phyloP scores from a whole-genome alignment of 2,113 vertebrate genomes.

The Empidonax alnorum region DNA sequence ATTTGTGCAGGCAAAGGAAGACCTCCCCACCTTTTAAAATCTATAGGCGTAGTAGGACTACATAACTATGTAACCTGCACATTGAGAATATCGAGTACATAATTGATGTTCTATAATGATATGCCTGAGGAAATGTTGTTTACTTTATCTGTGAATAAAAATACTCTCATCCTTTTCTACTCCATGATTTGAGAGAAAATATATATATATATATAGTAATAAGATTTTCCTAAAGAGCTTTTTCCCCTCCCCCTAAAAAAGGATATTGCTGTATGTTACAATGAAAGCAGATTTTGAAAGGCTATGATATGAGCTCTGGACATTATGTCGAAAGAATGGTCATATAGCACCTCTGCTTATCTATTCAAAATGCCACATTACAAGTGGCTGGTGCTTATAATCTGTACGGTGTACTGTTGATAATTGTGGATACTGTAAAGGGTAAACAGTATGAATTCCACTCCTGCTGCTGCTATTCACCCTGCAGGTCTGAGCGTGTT shows the following conservation, averaged over 20 bases:
- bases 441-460: conserved; percentile 83
- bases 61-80: neutral
- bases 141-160: conserved; percentile 48
- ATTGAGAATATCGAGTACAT: neutral
- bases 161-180: conserved; percentile 14
- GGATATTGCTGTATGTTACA: conserved; percentile 10
- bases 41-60: conserved; percentile 15
- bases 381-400: conserved; percentile 81
- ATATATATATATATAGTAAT: neutral
- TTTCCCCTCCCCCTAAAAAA: neutral
- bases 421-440: conserved; percentile 84
- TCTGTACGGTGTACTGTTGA: conserved; percentile 81
- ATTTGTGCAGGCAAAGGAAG: conserved; percentile 53
- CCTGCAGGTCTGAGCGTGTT: conserved; percentile 73
- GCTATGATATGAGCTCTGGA: conserved; percentile 54
- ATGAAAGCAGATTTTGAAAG: conserved; percentile 56
- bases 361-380: conserved; percentile 81
- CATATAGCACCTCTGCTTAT: conserved; percentile 76
- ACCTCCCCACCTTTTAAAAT: conserved; percentile 41
- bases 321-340: conserved; percentile 71
- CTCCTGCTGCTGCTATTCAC: conserved; percentile 73
- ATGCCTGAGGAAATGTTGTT: conserved; percentile 21
- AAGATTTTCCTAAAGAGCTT: neutral
- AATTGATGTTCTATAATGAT: conserved; percentile 31
- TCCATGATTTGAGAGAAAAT: neutral